Evolutionary conservation across 2,113 vertebrate species (phyloP).

Genomic region (Romanogobio albipinnatus): DNA sequence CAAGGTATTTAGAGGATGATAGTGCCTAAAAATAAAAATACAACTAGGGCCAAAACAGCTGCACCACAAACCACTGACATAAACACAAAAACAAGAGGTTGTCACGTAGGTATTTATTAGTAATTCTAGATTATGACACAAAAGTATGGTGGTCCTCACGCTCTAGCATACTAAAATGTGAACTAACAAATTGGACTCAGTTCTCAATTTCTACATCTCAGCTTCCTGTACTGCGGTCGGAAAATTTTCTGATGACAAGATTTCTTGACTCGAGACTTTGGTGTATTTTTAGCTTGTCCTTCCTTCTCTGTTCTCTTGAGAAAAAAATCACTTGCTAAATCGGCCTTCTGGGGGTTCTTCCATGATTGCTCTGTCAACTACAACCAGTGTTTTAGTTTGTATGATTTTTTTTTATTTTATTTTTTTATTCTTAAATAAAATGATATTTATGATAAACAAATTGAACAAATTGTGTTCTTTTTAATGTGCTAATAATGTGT

Average conservation of each 20-base stretch:
- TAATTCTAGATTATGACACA: neutral
- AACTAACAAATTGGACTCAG: constrained; percentile 73
- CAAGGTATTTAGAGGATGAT: neutral
- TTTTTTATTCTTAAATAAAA: neutral
- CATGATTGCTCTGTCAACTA: neutral
- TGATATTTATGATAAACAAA: neutral
- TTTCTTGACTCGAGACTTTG: constrained; percentile 73
- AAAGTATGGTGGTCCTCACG: neutral
- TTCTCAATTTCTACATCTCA: constrained; percentile 79
- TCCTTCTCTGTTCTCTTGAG: constrained; percentile 44
- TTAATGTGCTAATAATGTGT: too few species aligned
- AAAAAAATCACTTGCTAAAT: constrained; percentile 18
- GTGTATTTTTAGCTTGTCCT: constrained; percentile 74
- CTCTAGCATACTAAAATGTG: neutral
- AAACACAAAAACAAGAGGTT: neutral
- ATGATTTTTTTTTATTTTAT: too few species aligned
- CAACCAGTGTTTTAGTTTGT: neutral
- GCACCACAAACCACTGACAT: neutral
- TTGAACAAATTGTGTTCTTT: neutral
- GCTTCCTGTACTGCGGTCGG: constrained; percentile 82
- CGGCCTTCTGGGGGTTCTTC: constrained; percentile 7
- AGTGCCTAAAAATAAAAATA: neutral
- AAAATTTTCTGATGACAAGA: constrained; percentile 82
- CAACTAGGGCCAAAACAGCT: neutral
- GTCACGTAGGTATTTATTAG: neutral